A percentile compares a stretch with the other conserved stretches of the same genome.
phyloP scores from a whole-genome alignment of 2,888 invertebrate genomes.

The Campoplex capitator region DNA sequence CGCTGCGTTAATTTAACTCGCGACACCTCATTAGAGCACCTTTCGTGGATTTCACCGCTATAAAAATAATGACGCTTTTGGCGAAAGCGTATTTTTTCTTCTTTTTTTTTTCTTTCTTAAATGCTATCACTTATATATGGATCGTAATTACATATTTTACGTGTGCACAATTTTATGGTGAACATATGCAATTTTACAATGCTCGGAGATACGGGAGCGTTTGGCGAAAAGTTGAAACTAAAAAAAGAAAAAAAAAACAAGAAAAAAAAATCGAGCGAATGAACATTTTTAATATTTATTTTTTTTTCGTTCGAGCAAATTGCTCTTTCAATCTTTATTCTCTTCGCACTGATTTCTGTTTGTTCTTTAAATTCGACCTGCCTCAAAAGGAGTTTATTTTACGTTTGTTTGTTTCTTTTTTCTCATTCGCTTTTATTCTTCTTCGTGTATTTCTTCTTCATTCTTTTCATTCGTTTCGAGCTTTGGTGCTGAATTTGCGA shows the following conservation, averaged over 20 bases:
- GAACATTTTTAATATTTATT: conserved; percentile 32
- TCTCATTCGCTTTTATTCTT: not conserved
- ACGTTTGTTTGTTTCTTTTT: not conserved
- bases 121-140: not conserved
- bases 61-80: conserved; percentile 37
- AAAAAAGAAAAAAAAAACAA: too few species aligned
- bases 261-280: conserved; percentile 20
- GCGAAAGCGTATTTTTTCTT: conserved; percentile 6
- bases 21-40: conserved; percentile 34
- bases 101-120: not conserved
- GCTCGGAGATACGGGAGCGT: not conserved
- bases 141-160: conserved; percentile 34
- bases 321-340: conserved; percentile 25
- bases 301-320: conserved; percentile 1
- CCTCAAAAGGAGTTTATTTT: conserved; percentile 22
- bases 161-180: conserved; percentile 41
- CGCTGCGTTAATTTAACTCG: conserved; percentile 19
- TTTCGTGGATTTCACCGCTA: conserved; percentile 31
- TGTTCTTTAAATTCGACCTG: conserved; percentile 19
- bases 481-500: conserved; percentile 50
- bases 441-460: not conserved
- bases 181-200: conserved; percentile 29
- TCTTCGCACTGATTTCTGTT: conserved; percentile 35
- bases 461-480: conserved; percentile 41
- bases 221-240: conserved; percentile 21